Percentiles rank a stretch among this genome's conserved stretches.
Conservation (phyloP, 1,140 invertebrate species). For the Solen grandis region DNA sequence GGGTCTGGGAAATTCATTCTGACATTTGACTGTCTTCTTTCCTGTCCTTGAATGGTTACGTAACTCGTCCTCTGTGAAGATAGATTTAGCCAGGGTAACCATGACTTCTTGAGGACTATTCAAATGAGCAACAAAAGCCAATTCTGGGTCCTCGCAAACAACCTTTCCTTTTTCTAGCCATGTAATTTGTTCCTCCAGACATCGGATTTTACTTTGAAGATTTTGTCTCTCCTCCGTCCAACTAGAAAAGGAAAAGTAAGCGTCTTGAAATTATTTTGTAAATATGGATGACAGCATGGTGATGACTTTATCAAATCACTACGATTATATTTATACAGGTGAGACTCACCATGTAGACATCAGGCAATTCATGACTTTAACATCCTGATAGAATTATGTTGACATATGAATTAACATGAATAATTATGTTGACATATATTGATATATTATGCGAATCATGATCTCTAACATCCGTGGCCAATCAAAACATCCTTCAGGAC, state of each 20-base stretch:
- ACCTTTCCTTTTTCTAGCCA: neutral
- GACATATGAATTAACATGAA: too few species aligned
- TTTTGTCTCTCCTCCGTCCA: constrained; percentile 4
- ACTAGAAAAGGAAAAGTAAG: neutral
- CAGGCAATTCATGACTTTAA: too few species aligned
- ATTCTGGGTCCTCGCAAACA: neutral
- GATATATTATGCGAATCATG: too few species aligned
- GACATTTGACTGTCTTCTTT: constrained; percentile 22
- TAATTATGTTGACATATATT: too few species aligned
- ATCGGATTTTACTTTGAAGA: constrained; percentile 18
- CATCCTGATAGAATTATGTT: too few species aligned
- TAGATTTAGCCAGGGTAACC: constrained; percentile 3
- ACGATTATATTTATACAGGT: too few species aligned
- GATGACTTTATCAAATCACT: too few species aligned
- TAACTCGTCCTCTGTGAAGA: constrained; percentile 23
- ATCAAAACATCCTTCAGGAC: too few species aligned
- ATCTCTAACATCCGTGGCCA: too few species aligned
- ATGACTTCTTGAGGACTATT: constrained; percentile 2
- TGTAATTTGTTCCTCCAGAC: constrained; percentile 17
- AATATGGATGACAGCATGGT: too few species aligned
- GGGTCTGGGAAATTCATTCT: neutral
- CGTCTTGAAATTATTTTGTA: too few species aligned
- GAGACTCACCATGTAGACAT: too few species aligned
- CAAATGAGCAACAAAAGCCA: constrained; percentile 20
- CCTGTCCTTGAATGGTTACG: constrained; percentile 11